Base-by-base conservation (phyloP, 2,888 invertebrate species). In the Pasiphila rectangulata region DNA sequence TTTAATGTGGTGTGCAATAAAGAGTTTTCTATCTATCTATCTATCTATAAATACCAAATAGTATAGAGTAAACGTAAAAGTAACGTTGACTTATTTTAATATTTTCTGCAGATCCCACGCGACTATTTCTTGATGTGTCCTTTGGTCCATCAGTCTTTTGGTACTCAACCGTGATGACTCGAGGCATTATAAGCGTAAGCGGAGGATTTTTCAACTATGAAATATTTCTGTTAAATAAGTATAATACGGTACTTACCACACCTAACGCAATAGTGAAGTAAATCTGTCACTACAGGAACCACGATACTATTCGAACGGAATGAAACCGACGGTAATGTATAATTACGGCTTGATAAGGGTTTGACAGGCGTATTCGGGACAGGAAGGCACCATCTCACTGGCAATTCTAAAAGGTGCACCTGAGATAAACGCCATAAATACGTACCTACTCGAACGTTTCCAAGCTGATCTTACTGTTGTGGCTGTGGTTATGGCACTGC, bases 301-400 rank as follows among this genome's bases (percentile, higher is more conserved):
- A 56, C 58, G 67, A 74, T 72, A 72, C 68, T 65, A 59, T 58
- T 46, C 44, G 48, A 69, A 70, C 72, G 65, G 77, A 85, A 84
- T 82, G 79, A 83, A 81, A 79, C 75, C 75, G 71, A 69, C 75
- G 73, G 82, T 83, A 84, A 83, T 85, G 81, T 84, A 85, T 85
- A 86, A 86, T 86, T 87, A 84, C 71, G 75, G 61, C 61, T 71
- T 86, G 86, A 87, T 78, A 77, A 79, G 86, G 86, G 86, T 87
- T 78, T 75, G 86, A 87, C 86, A 86, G 82, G 75, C 67, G 83
- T 82, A 81, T 84, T 83, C 75, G 76, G 81, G 75, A 74, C 79
- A 77, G 76, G 80, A 77, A 77, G 67, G 71, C 71, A 64, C 64
- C 68, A 73, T 74, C 75, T 72, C 71, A 63, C 67, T 70, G 69